Evolutionary conservation across 2,797 vertebrate species (phyloP), one percentile per base, ranked within the genome.

Genomic region (Rhabdophis nuchalis): DNA sequence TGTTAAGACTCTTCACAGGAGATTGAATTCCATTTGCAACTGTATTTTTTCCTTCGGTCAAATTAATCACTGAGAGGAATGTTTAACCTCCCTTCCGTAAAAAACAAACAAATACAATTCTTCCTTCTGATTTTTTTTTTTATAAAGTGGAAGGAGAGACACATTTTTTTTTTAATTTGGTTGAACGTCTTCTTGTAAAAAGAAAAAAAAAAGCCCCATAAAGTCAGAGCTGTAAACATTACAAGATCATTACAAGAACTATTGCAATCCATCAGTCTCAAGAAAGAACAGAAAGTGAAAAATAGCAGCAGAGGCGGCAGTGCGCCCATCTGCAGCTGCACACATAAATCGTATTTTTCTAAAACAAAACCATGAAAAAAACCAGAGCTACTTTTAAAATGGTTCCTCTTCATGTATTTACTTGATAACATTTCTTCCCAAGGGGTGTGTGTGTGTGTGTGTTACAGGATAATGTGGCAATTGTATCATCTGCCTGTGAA

Each of bases 91-190:
- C 61, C 61, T 92, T 90, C 57, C 85, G 50, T 64, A 89, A 90
- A 88, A 90, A 4, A 14, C 14, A 32, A 89, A 90, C 87, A 90
- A 4, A 14, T 10, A 32, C 85, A 9, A 1, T 91, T 93, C 94
- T 90, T 91, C 89, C 82, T 93, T 92, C 90, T 90, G 93, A 95
- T 87, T 91, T 94, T 41, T 36, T 95, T 94, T 95, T 13, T 57
- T 53, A 94, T 93, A 72, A 93, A 94, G 92, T 95, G 85, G 90
- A 96, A 94, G 72, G 77, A 92, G 93, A 91, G 41, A 58, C 85
- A 89, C 46, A 94, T 93, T 96, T 95, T 89, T 85, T 85, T 87
- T 95, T 93, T 0, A 56, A 94, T 93, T 93, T 93, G 94, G 90
- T 85, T 50, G 89, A 93, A 57, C 93, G 27, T 3, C 13, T 18